Base-by-base conservation (phyloP, 37 sponge, comb jelly and placozoan species). In the Tethya wilhelma region DNA sequence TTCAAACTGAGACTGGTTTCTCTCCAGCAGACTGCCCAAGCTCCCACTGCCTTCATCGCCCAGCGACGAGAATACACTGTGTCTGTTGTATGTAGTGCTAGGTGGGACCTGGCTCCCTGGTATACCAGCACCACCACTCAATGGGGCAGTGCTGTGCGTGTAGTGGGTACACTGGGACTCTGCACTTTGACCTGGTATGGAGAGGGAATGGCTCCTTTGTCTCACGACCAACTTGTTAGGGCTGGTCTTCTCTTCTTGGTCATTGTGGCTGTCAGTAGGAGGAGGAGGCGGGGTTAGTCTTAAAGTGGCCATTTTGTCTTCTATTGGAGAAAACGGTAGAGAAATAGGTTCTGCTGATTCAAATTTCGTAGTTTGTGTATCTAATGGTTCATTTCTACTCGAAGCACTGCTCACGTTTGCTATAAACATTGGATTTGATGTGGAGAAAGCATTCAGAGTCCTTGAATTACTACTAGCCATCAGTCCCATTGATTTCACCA, bases 91-190 rank as follows among this genome's bases (percentile, higher is more conserved):
- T 0, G n/a, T n/a, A n/a, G 88, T 87, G 53, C 93, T 92, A 44
- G 84, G 85, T 20, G 80, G 74, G 0, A 71, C 55, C 25, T 78
- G 84, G 56, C 93, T 92, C 0, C 93, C 92, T 37, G 68, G 76
- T 25, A 84, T 75, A 0, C 40, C 84, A 19, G 65, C 77, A 30
- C 85, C 93, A 5, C 69, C 83, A 44, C 70, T 73, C 56, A 87
- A 65, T 0, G 93, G 77, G 9, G 88, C 84, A 26, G 57, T 79
- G 46, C 93, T 92, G 77, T 84, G 84, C 7, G 81, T 84, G 46
- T 92, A 92, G 43, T 81, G 82, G 37, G 86, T 87, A 45, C 64
- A 87, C 26, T 70, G 71, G 8, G 76, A 44, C 37, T 80, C 76
- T 11, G 23, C 46, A 40, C 39, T 81, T 9, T 69, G 38, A 28